Evolutionary conservation across 2,888 invertebrate species (phyloP).

Genomic region (Ormyrus labotus): DNA sequence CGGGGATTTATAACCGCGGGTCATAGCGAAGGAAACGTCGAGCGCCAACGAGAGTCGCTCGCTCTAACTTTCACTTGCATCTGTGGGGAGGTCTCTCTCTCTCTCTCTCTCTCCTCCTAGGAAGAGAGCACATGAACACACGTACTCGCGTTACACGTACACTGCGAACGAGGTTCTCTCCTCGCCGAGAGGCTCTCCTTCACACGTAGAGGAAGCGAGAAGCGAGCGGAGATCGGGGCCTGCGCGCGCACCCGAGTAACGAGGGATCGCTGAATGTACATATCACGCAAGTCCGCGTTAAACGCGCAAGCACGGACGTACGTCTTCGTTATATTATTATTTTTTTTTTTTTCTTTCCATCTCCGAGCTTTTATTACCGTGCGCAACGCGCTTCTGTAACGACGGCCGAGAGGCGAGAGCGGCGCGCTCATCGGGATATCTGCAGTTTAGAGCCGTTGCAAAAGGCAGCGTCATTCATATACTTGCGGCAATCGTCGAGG

Average conservation of each 20-base stretch:
- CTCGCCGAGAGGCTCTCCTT: not conserved
- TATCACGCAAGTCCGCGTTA: not conserved
- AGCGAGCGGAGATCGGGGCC: not conserved
- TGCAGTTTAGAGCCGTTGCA: too few species aligned
- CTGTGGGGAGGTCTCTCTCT: constrained; percentile 25
- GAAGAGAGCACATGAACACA: constrained; percentile 31
- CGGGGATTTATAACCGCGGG: constrained; percentile 42
- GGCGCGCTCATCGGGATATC: too few species aligned
- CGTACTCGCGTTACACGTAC: too few species aligned
- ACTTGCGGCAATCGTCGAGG: too few species aligned
- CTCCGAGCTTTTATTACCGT: too few species aligned
- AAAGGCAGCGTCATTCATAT: too few species aligned
- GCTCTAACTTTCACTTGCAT: constrained; percentile 49
- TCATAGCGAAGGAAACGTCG: constrained; percentile 47
- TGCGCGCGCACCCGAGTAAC: not conserved
- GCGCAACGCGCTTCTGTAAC: too few species aligned
- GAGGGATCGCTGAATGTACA: not conserved
- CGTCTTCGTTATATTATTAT: not conserved
- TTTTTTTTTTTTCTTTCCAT: too few species aligned
- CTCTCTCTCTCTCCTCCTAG: not conserved
- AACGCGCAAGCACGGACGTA: not conserved
- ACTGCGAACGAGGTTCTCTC: too few species aligned
- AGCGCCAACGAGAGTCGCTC: constrained; percentile 17
- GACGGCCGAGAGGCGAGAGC: too few species aligned
- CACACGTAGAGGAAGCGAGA: not conserved